Evolutionary conservation across 2,797 vertebrate species (phyloP).

Genomic region (Xenentodon cancila): DNA sequence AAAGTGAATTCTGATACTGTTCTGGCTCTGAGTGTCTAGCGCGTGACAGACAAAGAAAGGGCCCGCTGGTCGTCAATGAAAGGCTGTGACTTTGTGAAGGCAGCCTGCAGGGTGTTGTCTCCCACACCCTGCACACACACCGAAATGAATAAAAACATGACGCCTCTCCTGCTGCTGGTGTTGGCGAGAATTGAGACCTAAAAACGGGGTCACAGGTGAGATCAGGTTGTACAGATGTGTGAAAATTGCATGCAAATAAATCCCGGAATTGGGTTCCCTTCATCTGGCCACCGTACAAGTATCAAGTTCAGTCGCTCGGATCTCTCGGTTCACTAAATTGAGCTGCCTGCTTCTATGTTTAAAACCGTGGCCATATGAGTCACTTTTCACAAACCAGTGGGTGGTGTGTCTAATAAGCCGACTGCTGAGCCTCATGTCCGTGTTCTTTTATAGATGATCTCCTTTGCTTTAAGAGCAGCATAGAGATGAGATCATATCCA

Average conservation of each 20-base stretch:
- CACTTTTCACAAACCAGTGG: constrained; percentile 50
- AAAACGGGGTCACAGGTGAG: constrained; percentile 9
- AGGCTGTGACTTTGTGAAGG: no score
- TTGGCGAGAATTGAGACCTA: neutral
- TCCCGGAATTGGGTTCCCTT: neutral
- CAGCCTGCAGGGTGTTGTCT: no score
- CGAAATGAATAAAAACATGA: neutral
- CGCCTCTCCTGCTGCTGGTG: constrained; percentile 4
- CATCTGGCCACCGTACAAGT: constrained; percentile 14
- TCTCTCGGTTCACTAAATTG: constrained; percentile 25
- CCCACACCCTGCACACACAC: no score
- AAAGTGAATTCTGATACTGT: no score
- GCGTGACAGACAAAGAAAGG: no score
- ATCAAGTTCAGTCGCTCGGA: constrained; percentile 7
- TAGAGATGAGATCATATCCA: constrained; percentile 3
- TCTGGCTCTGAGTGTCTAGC: no score
- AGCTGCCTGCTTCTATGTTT: constrained; percentile 41
- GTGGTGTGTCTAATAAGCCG: constrained; percentile 49
- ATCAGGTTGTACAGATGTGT: constrained; percentile 4
- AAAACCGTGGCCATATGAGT: constrained; percentile 36
- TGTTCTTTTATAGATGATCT: constrained; percentile 33
- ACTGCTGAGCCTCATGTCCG: constrained; percentile 27
- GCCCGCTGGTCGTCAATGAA: no score
- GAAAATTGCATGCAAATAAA: constrained; percentile 6
- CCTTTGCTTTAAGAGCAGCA: constrained; percentile 14